Evolutionary conservation across 2,113 vertebrate genomes (phyloP).

Genomic region (Hydropotes inermis): DNA sequence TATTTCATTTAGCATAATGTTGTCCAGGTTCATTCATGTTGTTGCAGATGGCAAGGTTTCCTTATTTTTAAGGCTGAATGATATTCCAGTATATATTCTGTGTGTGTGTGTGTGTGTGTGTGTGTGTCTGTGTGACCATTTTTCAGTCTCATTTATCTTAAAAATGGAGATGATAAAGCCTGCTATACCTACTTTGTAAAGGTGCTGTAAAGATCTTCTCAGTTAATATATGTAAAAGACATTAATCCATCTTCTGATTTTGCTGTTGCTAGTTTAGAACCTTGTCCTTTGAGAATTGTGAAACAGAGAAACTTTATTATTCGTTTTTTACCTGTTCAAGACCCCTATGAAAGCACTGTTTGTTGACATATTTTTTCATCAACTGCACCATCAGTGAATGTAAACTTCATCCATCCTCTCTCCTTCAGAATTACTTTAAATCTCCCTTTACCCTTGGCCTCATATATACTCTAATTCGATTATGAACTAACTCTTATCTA

Average conservation of each 20-base stretch:
- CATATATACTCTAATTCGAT: neutral
- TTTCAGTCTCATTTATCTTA: neutral
- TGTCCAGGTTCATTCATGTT: neutral
- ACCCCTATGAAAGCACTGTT: neutral
- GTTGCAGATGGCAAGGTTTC: neutral
- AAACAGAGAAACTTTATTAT: neutral
- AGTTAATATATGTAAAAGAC: neutral
- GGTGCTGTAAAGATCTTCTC: neutral
- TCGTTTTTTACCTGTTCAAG: neutral
- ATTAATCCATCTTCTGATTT: neutral
- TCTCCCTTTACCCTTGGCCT: neutral
- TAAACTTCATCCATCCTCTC: neutral
- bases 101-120: neutral
- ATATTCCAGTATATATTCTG: neutral
- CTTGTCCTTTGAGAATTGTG: neutral
- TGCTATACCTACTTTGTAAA: neutral
- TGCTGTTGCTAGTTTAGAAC: neutral
- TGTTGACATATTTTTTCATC: neutral
- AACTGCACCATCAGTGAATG: neutral
- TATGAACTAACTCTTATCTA: neutral
- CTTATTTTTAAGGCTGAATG: neutral
- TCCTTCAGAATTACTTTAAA: neutral
- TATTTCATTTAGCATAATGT: neutral
- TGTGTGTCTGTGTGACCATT: neutral
- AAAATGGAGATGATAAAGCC: neutral